Conservation (phyloP, 2,113 vertebrate genomes). For the Caretta caretta region DNA sequence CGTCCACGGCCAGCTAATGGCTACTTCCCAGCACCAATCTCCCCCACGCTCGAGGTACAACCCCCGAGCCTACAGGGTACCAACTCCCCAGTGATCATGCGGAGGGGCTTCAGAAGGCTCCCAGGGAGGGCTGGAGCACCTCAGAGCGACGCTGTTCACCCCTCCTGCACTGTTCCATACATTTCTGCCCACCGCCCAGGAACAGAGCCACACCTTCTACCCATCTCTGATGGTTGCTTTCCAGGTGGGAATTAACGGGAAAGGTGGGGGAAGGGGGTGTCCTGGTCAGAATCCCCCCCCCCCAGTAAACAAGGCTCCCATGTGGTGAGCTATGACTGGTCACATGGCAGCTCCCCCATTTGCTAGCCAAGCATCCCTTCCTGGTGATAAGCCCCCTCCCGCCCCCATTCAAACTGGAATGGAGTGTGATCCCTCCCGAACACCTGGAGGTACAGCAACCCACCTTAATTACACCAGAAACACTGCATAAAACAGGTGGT, state of each 20-base stretch:
- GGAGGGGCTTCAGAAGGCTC: neutral
- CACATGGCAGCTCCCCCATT: constrained; percentile 60
- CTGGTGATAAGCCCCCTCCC: constrained; percentile 46
- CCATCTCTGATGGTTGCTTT: neutral
- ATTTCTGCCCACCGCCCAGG: neutral
- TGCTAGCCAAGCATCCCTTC: constrained; percentile 28
- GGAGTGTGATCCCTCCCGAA: constrained; percentile 39
- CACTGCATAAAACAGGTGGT: neutral
- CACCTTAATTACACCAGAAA: neutral
- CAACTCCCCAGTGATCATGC: neutral
- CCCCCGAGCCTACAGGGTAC: fast-evolving
- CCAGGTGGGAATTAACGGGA: neutral
- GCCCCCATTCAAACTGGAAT: constrained; percentile 15
- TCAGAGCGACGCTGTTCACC: neutral
- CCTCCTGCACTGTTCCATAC: neutral
- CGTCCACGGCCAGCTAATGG: neutral
- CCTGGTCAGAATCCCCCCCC: neutral
- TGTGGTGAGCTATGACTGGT: neutral
- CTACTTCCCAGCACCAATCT: neutral
- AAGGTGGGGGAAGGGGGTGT: neutral
- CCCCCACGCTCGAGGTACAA: neutral
- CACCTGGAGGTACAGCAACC: neutral
- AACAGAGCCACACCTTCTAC: neutral
- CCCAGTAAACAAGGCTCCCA: neutral
- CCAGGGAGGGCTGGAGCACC: neutral